A percentile compares a stretch with the other conserved stretches of the same genome.
These are phyloP conservation scores for Agapornis canus DNA, from an alignment of 2,797 vertebrate genomes.

Conservation along the genomic window DNA sequence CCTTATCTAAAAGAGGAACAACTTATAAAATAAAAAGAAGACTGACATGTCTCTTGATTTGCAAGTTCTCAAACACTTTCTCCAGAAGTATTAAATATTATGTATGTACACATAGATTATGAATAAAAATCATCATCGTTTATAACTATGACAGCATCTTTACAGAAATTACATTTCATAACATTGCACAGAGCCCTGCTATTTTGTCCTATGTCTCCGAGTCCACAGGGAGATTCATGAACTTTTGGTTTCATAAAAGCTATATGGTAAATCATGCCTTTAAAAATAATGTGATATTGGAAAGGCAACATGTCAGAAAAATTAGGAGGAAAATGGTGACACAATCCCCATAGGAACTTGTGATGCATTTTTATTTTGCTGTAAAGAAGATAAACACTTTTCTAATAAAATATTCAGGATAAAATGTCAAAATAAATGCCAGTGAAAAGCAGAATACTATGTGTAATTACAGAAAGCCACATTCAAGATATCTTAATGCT, in stretches of 20 bases:
- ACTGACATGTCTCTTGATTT: background rate
- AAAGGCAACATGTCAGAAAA: constrained; percentile 28
- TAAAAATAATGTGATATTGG: background rate
- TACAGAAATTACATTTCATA: background rate
- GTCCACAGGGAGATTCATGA: background rate
- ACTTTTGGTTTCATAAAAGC: background rate
- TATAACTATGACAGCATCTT: background rate
- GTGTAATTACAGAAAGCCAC: background rate
- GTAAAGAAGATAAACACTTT: background rate
- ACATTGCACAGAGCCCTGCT: background rate
- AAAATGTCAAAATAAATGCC: constrained; percentile 40
- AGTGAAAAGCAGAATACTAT: background rate
- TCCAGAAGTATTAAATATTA: background rate
- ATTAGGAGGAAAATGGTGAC: constrained; percentile 7
- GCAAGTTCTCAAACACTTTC: background rate
- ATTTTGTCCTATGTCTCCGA: background rate
- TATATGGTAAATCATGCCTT: background rate
- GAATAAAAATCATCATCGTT: background rate
- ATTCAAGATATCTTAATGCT: background rate
- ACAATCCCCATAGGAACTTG: background rate
- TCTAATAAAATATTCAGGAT: background rate
- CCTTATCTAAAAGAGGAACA: background rate
- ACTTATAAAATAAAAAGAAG: background rate
- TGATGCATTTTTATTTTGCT: background rate
- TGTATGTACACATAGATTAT: background rate